Evolutionary conservation across 2,797 vertebrate species (phyloP).

Genomic region (Nasua narica): DNA sequence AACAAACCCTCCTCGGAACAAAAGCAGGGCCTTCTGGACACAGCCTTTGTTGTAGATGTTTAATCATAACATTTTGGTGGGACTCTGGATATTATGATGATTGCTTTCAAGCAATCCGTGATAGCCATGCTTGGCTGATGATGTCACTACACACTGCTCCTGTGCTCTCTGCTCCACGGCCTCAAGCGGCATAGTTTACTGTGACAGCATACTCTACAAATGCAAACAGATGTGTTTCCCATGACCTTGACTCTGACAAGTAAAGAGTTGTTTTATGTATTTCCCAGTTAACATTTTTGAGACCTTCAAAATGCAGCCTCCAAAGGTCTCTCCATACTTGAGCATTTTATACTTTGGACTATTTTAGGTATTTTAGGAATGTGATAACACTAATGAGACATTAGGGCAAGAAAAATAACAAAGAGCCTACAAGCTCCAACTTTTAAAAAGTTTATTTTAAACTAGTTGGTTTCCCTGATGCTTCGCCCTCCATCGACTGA

Average conservation of each 20-base stretch:
- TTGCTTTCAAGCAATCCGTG: slow-evolving; percentile 65
- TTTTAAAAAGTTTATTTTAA: slow-evolving; percentile 37
- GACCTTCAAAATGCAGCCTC: slow-evolving; percentile 2
- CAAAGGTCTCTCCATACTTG: background rate
- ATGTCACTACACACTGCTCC: slow-evolving; percentile 58
- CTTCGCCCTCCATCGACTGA: background rate
- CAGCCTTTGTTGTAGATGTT: slow-evolving; percentile 55
- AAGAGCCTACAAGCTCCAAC: background rate
- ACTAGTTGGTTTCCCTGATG: background rate
- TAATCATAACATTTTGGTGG: slow-evolving; percentile 72
- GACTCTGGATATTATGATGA: slow-evolving; percentile 44
- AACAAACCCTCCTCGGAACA: slow-evolving; percentile 54
- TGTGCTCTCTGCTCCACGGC: background rate
- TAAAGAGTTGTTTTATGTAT: slow-evolving; percentile 42
- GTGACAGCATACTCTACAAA: slow-evolving; percentile 67
- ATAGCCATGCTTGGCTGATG: slow-evolving; percentile 66
- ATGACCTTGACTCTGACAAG: slow-evolving; percentile 63
- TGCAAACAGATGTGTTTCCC: slow-evolving; percentile 76
- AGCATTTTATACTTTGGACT: slow-evolving; percentile 37
- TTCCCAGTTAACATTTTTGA: slow-evolving; percentile 47
- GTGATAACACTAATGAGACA: slow-evolving; percentile 31
- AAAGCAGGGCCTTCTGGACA: slow-evolving; percentile 65
- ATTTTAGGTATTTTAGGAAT: slow-evolving; percentile 57
- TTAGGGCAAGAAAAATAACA: slow-evolving; percentile 20
- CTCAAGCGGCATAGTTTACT: background rate